Evolutionary conservation across 2,797 vertebrate species (phyloP).

Genomic region (Malacoctenus gilli): DNA sequence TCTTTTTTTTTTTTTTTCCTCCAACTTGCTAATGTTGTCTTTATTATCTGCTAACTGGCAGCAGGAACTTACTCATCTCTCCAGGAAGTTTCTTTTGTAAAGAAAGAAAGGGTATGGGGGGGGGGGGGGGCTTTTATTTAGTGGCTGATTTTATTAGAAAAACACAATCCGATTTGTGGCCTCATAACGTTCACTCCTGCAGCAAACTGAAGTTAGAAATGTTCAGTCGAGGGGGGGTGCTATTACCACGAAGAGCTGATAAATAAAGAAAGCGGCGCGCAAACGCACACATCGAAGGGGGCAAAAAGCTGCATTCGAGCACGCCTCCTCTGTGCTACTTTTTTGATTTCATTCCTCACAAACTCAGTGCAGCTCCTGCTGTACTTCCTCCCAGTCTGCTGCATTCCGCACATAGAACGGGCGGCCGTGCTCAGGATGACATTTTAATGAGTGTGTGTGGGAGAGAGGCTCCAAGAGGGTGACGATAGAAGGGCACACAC

Average conservation of each 20-base stretch:
- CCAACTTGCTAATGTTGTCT: not conserved
- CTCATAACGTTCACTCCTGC: too few relatives aligned
- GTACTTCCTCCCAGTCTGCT: slow-evolving; percentile 36
- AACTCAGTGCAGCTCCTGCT: slow-evolving; percentile 57
- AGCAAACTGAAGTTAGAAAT: not conserved
- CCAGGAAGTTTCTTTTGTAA: too few relatives aligned
- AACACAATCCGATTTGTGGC: too few relatives aligned
- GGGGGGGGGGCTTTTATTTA: too few relatives aligned
- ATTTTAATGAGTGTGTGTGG: slow-evolving; percentile 77
- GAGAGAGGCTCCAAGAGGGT: slow-evolving; percentile 64
- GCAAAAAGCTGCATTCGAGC: too few relatives aligned
- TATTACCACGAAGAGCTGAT: too few relatives aligned
- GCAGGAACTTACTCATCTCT: not conserved
- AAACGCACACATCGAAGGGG: slow-evolving; percentile 12
- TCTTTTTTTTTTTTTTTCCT: slow-evolving; percentile 1
- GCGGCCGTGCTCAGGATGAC: slow-evolving; percentile 68
- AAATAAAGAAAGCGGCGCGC: too few relatives aligned
- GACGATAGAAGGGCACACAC: slow-evolving; percentile 45
- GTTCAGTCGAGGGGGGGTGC: too few relatives aligned
- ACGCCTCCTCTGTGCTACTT: too few relatives aligned
- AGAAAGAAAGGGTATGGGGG: too few relatives aligned
- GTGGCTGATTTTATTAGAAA: not conserved
- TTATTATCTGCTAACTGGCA: not conserved
- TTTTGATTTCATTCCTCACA: slow-evolving; percentile 48
- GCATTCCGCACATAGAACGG: slow-evolving; percentile 77